Conservation (phyloP, 1,140 invertebrate species). For the Drosophila athabasca region DNA sequence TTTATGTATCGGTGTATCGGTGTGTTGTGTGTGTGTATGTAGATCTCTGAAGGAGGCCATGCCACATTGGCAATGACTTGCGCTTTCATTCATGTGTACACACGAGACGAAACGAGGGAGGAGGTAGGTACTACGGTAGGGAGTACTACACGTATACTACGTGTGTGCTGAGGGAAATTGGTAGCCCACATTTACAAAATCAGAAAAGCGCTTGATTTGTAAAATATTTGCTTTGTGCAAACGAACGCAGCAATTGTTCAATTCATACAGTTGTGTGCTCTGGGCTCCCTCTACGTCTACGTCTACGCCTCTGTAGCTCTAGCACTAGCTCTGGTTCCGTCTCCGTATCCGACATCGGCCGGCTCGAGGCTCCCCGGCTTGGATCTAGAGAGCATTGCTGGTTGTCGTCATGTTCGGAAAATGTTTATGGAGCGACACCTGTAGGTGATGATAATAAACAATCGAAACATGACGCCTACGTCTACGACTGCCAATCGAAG, state of each 20-base stretch:
- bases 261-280: conserved; percentile 59
- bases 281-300: conserved; percentile 20
- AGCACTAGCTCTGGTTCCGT: conserved; percentile 27
- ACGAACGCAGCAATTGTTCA: conserved; percentile 81
- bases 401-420: conserved; percentile 65
- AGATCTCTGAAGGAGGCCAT: conserved; percentile 68
- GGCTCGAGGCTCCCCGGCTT: conserved; percentile 33
- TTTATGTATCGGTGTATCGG: conserved; percentile 23
- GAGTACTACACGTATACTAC: background rate
- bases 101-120: conserved; percentile 1
- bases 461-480: conserved; percentile 71
- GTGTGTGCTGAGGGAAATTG: conserved; percentile 78
- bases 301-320: conserved; percentile 14
- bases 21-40: conserved; percentile 56
- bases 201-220: conserved; percentile 83
- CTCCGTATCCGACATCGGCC: conserved; percentile 20
- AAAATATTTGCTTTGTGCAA: conserved; percentile 82
- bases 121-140: too few species aligned
- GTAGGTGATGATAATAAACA: conserved; percentile 82
- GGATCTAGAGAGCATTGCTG: conserved; percentile 23
- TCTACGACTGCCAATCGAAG: conserved; percentile 69
- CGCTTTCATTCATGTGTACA: conserved; percentile 74
- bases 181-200: conserved; percentile 83
- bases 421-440: conserved; percentile 81
- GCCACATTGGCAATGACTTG: conserved; percentile 79